Percentiles rank a stretch among this genome's conserved stretches.
Evolutionary conservation across 1,140 invertebrate genomes (phyloP).

Genomic region (Aphaenogaster floridana): DNA sequence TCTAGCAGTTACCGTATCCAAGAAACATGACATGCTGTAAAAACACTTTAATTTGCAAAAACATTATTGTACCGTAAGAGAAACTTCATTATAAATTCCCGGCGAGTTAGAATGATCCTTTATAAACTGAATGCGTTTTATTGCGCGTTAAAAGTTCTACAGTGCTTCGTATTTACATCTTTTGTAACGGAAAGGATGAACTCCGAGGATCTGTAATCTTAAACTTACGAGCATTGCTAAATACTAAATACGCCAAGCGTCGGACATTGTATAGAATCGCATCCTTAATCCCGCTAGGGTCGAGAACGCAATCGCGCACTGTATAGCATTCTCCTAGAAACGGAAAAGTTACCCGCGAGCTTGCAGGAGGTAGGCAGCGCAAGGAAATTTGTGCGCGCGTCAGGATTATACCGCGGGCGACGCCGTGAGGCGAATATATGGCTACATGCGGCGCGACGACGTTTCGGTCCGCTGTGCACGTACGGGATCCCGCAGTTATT

Average conservation of each 20-base stretch:
- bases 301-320: neutral
- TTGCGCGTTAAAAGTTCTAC: neutral
- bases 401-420: conserved; percentile 37
- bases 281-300: conserved; percentile 33
- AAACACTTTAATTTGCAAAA: conserved; percentile 5
- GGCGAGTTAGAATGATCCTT: neutral
- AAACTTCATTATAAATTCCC: neutral
- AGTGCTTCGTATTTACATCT: neutral
- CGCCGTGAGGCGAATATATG: conserved; percentile 48
- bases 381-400: conserved; percentile 46
- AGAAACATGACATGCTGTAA: conserved; percentile 3
- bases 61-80: neutral
- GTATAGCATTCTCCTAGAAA: neutral
- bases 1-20: neutral
- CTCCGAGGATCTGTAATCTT: neutral
- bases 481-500: conserved; percentile 53
- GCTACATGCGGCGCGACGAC: conserved; percentile 49
- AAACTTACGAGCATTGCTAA: conserved; percentile 11
- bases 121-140: neutral
- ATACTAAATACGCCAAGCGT: neutral
- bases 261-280: neutral
- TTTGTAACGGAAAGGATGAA: neutral
- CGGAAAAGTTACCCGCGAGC: conserved; percentile 38
- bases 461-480: conserved; percentile 66
- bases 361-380: neutral